Conservation (phyloP, 2,113 vertebrate genomes). For the Chaenogobius annularis region DNA sequence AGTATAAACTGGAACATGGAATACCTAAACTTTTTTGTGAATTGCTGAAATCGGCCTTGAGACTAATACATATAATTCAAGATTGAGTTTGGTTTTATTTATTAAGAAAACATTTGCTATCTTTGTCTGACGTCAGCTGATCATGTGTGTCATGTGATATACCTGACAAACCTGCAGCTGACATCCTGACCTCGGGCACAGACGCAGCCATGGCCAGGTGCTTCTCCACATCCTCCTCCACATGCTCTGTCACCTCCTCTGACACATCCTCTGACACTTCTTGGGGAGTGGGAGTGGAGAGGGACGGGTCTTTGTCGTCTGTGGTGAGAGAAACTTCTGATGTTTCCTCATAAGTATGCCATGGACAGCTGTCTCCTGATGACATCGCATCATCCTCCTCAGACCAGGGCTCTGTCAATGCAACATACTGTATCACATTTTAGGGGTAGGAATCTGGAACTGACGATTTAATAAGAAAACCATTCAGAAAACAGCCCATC, state of each 20-base stretch:
- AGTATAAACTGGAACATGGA: too few species aligned
- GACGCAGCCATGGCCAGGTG: constrained; percentile 26
- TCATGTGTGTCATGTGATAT: neutral
- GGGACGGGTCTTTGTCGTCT: constrained; percentile 26
- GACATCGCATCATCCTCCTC: constrained; percentile 2
- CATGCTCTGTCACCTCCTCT: neutral
- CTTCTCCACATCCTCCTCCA: constrained; percentile 11
- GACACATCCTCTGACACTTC: neutral
- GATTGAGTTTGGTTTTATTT: too few species aligned
- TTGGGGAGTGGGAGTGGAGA: constrained; percentile 19
- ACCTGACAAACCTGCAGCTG: constrained; percentile 60
- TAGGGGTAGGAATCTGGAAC: neutral
- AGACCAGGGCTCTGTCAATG: constrained; percentile 19
- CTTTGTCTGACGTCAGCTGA: too few species aligned
- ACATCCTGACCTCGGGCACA: constrained; percentile 68
- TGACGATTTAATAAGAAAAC: too few species aligned
- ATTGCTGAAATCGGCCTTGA: too few species aligned
- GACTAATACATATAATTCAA: too few species aligned
- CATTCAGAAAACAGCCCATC: too few species aligned
- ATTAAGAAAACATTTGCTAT: too few species aligned
- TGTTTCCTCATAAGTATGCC: constrained; percentile 25
- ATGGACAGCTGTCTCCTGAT: constrained; percentile 23
- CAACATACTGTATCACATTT: neutral
- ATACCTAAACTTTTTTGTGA: too few species aligned
- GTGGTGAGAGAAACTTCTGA: neutral